Evolutionary conservation across 2,888 invertebrate genomes (phyloP).

Genomic region (Dolichomitus sp.): DNA sequence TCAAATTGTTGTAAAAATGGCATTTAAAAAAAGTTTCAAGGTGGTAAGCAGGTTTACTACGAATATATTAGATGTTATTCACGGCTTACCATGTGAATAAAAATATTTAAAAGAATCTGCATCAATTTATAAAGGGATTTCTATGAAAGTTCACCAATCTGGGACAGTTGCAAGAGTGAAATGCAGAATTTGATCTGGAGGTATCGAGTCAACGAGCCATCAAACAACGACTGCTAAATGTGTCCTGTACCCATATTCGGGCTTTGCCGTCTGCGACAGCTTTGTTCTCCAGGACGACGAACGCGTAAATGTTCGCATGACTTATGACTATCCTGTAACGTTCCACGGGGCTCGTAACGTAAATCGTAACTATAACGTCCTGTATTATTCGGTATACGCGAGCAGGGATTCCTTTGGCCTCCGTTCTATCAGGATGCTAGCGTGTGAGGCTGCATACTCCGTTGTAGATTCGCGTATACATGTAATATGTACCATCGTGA

Average conservation of each 20-base stretch:
- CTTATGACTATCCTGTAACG: background rate
- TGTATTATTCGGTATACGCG: background rate
- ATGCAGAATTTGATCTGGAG: background rate
- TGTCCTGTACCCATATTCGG: background rate
- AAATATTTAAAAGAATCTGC: too few species aligned
- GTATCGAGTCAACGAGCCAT: background rate
- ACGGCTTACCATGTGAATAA: too few species aligned
- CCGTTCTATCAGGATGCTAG: background rate
- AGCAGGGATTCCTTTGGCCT: background rate
- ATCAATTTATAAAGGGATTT: too few species aligned
- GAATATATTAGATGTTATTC: too few species aligned
- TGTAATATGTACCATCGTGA: background rate
- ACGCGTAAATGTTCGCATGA: slow-evolving; percentile 9
- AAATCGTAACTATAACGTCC: background rate
- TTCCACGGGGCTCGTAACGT: background rate
- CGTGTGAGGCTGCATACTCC: background rate
- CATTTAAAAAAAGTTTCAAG: too few species aligned
- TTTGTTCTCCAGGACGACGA: slow-evolving; percentile 3
- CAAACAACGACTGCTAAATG: background rate
- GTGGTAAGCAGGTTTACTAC: too few species aligned
- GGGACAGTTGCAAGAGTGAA: background rate
- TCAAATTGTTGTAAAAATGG: too few species aligned
- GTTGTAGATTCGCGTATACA: background rate
- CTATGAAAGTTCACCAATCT: too few species aligned
- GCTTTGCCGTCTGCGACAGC: background rate